phyloP scores from a whole-genome alignment of 2,797 vertebrate genomes.

The Liparis tanakae region DNA sequence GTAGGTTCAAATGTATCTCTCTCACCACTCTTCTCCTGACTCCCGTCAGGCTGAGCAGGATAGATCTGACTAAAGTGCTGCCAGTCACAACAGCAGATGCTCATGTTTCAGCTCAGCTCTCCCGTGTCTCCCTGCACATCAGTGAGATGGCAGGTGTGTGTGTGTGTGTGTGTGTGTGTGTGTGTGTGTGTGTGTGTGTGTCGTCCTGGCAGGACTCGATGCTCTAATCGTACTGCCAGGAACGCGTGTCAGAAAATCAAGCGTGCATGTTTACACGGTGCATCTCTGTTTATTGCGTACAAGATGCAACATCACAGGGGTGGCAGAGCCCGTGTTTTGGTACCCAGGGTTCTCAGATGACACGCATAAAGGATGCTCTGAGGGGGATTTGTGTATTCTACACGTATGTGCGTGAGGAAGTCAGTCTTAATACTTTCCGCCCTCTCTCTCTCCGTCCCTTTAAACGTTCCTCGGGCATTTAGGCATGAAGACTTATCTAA shows the following conservation, averaged over 20 bases:
- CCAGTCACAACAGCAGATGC: constrained; percentile 83
- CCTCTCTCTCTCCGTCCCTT: background rate
- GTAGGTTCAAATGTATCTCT: constrained; percentile 5
- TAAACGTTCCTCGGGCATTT: background rate
- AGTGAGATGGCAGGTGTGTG: constrained; percentile 71
- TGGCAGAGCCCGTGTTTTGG: constrained; percentile 9
- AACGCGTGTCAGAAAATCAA: constrained; percentile 45
- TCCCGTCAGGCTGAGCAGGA: constrained; percentile 67
- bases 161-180: constrained; percentile 44
- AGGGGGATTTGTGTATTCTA: background rate
- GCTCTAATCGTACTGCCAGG: constrained; percentile 61
- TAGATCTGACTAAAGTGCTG: constrained; percentile 80
- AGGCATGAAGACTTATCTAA: background rate
- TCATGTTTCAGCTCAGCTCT: constrained; percentile 73
- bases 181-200: constrained; percentile 35
- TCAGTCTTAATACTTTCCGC: background rate
- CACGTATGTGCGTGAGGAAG: background rate
- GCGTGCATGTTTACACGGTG: constrained; percentile 26
- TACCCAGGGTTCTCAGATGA: constrained; percentile 10
- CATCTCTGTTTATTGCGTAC: constrained; percentile 24
- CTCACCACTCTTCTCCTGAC: constrained; percentile 50
- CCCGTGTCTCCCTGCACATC: constrained; percentile 64
- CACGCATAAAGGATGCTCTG: background rate
- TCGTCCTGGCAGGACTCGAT: constrained; percentile 42
- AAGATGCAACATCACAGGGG: constrained; percentile 10